Evolutionary conservation across 2,888 invertebrate species (phyloP), one percentile per base, ranked within the genome.

Genomic region (Lingula anatina): DNA sequence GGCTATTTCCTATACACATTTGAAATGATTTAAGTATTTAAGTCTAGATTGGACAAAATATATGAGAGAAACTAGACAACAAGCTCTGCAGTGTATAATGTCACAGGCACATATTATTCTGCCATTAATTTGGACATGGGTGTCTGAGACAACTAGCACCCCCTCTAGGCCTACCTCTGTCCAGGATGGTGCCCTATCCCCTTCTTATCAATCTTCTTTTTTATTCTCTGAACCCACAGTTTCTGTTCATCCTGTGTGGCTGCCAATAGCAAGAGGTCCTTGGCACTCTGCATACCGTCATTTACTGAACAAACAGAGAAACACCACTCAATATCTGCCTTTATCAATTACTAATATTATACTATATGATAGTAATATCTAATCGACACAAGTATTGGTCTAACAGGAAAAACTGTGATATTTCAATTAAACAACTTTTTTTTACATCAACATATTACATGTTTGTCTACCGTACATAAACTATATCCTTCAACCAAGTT

Each of bases 281-380:
- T 90, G 70, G 96, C 94, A 73, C 86, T 86, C 68, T 87, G 88
- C 57, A 92, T 90, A 83, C 96, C 95, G 68, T 90, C 91, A 79
- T 93, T 92, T 60, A 96, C 84, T 82, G 67, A 1, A 65, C 64
- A 28, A 49, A 41, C 43, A 43, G 35, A 28, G 23, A 46, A 12
- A 15, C n/a, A 39, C 21, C n/a, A n/a, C n/a, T n/a, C n/a, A n/a
- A n/a, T n/a, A n/a, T n/a, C n/a, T n/a, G n/a, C n/a, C n/a, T n/a
- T n/a, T n/a, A n/a, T n/a, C n/a, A n/a, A n/a, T n/a, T n/a, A n/a
- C n/a, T n/a, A n/a, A n/a, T n/a, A n/a, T n/a, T n/a, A n/a, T n/a
- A n/a, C n/a, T n/a, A n/a, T n/a, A n/a, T n/a, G n/a, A n/a, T n/a
- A n/a, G n/a, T n/a, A n/a, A n/a, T n/a, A n/a, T n/a, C n/a, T n/a